Percentiles rank a stretch among this genome's conserved stretches.
Evolutionary conservation across 2,888 invertebrate genomes (phyloP).

Genomic region (Philereme vetulata): DNA sequence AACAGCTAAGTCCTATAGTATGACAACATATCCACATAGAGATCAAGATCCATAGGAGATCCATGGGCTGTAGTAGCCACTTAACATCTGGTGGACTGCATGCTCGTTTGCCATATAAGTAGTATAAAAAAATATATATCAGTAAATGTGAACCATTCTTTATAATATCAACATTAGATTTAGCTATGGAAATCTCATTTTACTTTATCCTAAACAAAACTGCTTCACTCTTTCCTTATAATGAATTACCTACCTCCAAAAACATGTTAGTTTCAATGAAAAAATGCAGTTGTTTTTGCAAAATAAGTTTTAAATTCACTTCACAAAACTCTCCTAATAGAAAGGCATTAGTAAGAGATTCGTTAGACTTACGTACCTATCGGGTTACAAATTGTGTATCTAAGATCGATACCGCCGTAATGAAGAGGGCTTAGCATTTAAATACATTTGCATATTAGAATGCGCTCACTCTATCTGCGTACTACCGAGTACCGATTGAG

Average conservation of each 20-base stretch:
- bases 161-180: no score
- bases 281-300: background rate
- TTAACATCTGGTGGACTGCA: no score
- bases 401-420: conserved; percentile 82
- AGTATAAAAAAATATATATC: no score
- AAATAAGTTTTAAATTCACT: conserved; percentile 8
- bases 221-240: background rate
- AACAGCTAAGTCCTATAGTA: no score
- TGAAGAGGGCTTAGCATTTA: conserved; percentile 83
- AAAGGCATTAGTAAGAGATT: conserved; percentile 62
- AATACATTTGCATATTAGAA: conserved; percentile 84
- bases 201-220: no score
- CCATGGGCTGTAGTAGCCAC: no score
- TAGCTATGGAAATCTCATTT: no score
- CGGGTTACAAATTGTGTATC: conserved; percentile 82
- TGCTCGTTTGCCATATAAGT: no score
- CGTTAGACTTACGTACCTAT: conserved; percentile 74
- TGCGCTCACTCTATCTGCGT: conserved; percentile 66
- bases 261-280: background rate
- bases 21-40: no score
- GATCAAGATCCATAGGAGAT: no score
- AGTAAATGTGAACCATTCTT: no score
- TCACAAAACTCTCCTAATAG: conserved; percentile 16
- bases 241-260: background rate
- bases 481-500: conserved; percentile 37